Conservation (phyloP, 2,888 invertebrate genomes). For the Seira ritae region DNA sequence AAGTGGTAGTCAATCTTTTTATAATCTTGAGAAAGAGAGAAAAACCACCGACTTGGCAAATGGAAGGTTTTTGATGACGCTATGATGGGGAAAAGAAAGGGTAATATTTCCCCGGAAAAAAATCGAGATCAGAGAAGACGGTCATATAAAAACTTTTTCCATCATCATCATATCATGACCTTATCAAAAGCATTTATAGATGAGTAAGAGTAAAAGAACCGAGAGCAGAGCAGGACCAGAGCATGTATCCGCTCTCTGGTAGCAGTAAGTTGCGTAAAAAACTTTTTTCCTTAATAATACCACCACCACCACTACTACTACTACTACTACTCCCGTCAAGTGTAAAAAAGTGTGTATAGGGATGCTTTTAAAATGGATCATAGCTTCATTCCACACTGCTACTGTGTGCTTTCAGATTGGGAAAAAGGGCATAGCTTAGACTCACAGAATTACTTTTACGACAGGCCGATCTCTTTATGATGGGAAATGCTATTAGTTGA, state of each 20-base stretch:
- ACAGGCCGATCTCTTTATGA: conserved; percentile 73
- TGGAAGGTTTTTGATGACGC: conserved; percentile 35
- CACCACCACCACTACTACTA: neutral
- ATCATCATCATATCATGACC: conserved; percentile 37
- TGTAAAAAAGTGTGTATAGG: neutral
- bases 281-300: conserved; percentile 7
- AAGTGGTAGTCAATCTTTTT: conserved; percentile 63
- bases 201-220: conserved; percentile 26
- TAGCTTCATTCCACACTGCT: conserved; percentile 8
- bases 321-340: neutral
- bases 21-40: conserved; percentile 42
- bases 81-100: conserved; percentile 46
- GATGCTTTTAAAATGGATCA: conserved; percentile 19
- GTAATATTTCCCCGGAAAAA: conserved; percentile 51
- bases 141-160: conserved; percentile 20
- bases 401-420: conserved; percentile 19
- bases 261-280: conserved; percentile 35
- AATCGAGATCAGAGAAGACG: conserved; percentile 12
- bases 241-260: conserved; percentile 43
- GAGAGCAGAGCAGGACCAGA: too few relatives aligned
- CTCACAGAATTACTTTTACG: conserved; percentile 67
- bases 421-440: conserved; percentile 17
- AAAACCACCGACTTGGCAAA: conserved; percentile 50
- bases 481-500: conserved; percentile 74
- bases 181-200: conserved; percentile 39